phyloP scores from a whole-genome alignment of 2,888 invertebrate genomes.

The Coleophora deauratella region DNA sequence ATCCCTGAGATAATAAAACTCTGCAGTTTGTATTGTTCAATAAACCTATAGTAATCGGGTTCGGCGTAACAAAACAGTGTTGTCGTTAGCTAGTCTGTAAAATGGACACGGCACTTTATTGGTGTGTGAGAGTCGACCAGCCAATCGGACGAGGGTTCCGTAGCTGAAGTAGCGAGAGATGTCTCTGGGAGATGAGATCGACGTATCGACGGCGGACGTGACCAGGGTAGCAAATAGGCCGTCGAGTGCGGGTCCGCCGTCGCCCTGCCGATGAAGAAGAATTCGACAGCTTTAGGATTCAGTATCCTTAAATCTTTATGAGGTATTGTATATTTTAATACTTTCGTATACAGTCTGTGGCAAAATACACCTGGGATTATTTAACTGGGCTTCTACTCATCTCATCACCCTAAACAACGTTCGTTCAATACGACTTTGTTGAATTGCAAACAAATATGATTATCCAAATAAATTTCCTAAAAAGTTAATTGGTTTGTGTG shows the following conservation, averaged over 20 bases:
- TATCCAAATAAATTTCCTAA: too few relatives aligned
- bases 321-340: too few relatives aligned
- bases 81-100: slow-evolving; percentile 35
- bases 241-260: slow-evolving; percentile 11
- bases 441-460: too few relatives aligned
- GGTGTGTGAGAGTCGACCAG: slow-evolving; percentile 28
- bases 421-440: too few relatives aligned
- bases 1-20: slow-evolving; percentile 35
- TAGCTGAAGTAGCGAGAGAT: slow-evolving; percentile 19
- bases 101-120: slow-evolving; percentile 44
- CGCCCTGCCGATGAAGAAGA: too few relatives aligned
- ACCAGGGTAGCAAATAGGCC: slow-evolving; percentile 31
- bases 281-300: too few relatives aligned
- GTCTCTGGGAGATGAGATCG: slow-evolving; percentile 28
- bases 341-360: too few relatives aligned
- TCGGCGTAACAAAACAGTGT: slow-evolving; percentile 27
- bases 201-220: slow-evolving; percentile 45
- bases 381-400: too few relatives aligned
- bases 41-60: slow-evolving; percentile 39
- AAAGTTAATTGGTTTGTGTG: too few relatives aligned
- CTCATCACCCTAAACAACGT: too few relatives aligned
- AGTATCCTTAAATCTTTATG: too few relatives aligned
- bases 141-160: slow-evolving; percentile 26
- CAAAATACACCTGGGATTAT: too few relatives aligned
- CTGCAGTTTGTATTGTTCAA: slow-evolving; percentile 15